Evolutionary conservation across 2,888 invertebrate species (phyloP), one percentile per base, ranked within the genome.

Genomic region (Resseliella maxima): DNA sequence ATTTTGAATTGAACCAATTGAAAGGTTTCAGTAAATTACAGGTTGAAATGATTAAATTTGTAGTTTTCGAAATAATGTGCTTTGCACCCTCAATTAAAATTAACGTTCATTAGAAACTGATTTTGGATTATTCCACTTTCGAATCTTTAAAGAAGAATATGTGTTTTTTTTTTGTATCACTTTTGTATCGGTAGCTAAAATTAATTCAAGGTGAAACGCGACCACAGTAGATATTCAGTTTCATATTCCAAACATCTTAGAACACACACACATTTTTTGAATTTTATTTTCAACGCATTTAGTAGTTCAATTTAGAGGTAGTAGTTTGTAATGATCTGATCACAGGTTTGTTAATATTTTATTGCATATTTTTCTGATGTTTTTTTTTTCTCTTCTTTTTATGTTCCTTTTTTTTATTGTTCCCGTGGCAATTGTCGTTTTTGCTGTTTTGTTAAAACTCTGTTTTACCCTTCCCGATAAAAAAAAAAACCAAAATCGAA

Each of bases 311-410:
- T 72, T 27, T 72, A 31, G 59, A 59, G 12, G 31, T 12, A 3
- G 15, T 72, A 72, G 72, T 72, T 72, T 72, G n/a, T 59, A 72
- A 21, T 72, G 59, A 59, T 59, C 59, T 59, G 72, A 72, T 35
- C 72, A 72, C 72, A 72, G 72, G 72, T 72, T 72, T 72, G 72
- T 72, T 72, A 35, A 72, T 72, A 31, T 72, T 15, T 72, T 72
- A 72, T 72, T 72, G 72, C 72, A 72, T 72, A 72, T 50, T 50
- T 50, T 18, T 50, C n/a, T n/a, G n/a, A 59, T 59, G 15, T 50
- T 50, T 50, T 59, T 35, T 72, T 35, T 72, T 18, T 35, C 6
- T 72, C 31, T 72, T 72, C 46, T 72, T 72, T 72, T 72, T 31
- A n/a, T n/a, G n/a, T n/a, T 31, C n/a, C 15, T 27, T 24, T 12